Evolutionary conservation across 2,113 vertebrate species (phyloP).

Genomic region (Mohoua ochrocephala): DNA sequence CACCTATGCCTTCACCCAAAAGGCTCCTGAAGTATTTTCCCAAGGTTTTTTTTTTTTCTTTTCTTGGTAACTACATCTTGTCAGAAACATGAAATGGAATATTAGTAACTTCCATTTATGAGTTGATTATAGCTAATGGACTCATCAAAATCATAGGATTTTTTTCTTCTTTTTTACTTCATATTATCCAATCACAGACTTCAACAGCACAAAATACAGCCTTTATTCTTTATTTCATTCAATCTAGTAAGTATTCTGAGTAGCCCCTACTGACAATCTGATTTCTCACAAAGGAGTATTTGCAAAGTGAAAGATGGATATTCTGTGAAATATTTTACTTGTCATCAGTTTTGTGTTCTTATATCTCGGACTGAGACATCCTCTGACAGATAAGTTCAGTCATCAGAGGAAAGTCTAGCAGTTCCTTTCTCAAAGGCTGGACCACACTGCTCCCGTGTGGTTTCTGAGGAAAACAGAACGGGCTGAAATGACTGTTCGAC

Average conservation of each 20-base stretch:
- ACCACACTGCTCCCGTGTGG: constrained; percentile 85
- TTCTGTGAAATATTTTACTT: constrained; percentile 76
- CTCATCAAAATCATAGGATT: background rate
- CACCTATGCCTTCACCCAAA: background rate
- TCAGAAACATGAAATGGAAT: constrained; percentile 25
- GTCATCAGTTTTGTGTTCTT: constrained; percentile 69
- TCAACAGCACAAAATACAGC: constrained; percentile 33
- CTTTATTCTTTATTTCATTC: constrained; percentile 56
- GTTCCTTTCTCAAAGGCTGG: constrained; percentile 67
- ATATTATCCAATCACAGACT: constrained; percentile 43
- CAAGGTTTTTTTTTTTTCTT: background rate
- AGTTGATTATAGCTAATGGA: constrained; percentile 37
- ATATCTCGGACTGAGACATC: constrained; percentile 54
- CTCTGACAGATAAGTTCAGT: constrained; percentile 65
- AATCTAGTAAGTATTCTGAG: constrained; percentile 42
- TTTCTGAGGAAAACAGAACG: constrained; percentile 52
- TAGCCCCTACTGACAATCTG: constrained; percentile 57
- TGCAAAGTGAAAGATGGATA: constrained; percentile 78
- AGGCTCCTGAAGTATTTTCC: background rate
- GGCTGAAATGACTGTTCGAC: background rate
- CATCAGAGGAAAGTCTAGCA: constrained; percentile 3
- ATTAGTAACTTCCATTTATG: constrained; percentile 29
- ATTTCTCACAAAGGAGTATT: constrained; percentile 73
- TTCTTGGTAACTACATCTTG: background rate
- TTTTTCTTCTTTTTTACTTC: background rate